Conservation (phyloP, 2,888 invertebrate species). For the Pedicia rivosa region DNA sequence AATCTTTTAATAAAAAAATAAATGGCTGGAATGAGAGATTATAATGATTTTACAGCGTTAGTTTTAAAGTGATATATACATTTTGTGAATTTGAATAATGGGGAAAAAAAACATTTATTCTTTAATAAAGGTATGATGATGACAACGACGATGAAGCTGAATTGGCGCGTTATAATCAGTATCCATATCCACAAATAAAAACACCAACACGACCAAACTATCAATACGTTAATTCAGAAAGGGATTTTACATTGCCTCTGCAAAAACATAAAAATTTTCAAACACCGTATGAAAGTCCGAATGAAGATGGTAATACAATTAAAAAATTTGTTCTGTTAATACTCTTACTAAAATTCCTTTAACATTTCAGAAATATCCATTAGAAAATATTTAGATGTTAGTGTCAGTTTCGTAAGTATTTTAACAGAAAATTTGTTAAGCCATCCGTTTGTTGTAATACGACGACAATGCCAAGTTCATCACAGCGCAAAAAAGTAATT, state of each 20-base stretch:
- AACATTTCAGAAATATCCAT: constrained; percentile 35
- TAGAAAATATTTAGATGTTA: constrained; percentile 58
- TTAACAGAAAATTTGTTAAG: constrained; percentile 80
- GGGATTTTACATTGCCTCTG: constrained; percentile 25
- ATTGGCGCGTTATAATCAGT: not conserved
- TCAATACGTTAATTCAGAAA: constrained; percentile 23
- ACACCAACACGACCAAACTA: constrained; percentile 13
- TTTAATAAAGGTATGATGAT: constrained; percentile 11
- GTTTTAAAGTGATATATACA: too few species aligned
- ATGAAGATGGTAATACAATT: constrained; percentile 22
- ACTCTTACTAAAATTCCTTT: constrained; percentile 5
- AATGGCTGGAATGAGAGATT: too few species aligned
- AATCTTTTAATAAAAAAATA: too few species aligned
- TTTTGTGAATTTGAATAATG: too few species aligned
- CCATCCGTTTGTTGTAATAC: constrained; percentile 84
- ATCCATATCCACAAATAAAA: constrained; percentile 2
- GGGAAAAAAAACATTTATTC: too few species aligned
- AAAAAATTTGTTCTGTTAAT: not conserved
- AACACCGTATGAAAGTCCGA: constrained; percentile 24
- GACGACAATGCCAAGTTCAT: constrained; percentile 84
- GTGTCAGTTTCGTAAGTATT: constrained; percentile 68
- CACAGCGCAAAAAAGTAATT: constrained; percentile 28
- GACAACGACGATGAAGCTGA: not conserved
- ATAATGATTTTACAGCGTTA: too few species aligned
- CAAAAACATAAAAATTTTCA: constrained; percentile 23